phyloP scores from a whole-genome alignment of 1,140 invertebrate species.

The Pachyrhynchus sulphureomaculatus region DNA sequence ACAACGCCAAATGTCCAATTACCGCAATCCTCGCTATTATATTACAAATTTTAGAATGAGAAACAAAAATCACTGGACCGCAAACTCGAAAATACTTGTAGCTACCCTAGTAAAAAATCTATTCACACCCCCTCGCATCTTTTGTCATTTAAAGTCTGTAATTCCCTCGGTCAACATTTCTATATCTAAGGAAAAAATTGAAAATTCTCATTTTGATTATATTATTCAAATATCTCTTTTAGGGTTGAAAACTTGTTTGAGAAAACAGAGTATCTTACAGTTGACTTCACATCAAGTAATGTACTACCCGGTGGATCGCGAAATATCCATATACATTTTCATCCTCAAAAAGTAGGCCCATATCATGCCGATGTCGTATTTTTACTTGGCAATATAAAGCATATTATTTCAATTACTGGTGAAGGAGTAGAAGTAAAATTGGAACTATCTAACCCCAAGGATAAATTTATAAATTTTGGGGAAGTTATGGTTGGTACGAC shows the following conservation, averaged over 20 bases:
- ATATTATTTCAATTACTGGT: slow-evolving; percentile 48
- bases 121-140: too few relatives aligned
- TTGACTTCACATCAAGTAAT: slow-evolving; percentile 37
- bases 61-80: too few relatives aligned
- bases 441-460: slow-evolving; percentile 43
- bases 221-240: too few relatives aligned
- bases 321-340: slow-evolving; percentile 49
- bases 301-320: slow-evolving; percentile 39
- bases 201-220: too few relatives aligned
- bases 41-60: too few relatives aligned
- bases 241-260: slow-evolving; percentile 49
- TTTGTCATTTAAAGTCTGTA: too few relatives aligned
- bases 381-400: slow-evolving; percentile 42
- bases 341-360: slow-evolving; percentile 41
- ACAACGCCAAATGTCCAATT: too few relatives aligned
- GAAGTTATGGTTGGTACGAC: slow-evolving; percentile 41
- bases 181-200: too few relatives aligned
- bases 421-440: slow-evolving; percentile 51
- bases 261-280: slow-evolving; percentile 43
- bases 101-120: too few relatives aligned
- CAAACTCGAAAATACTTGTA: too few relatives aligned
- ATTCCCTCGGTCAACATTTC: too few relatives aligned
- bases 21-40: too few relatives aligned
- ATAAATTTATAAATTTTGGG: slow-evolving; percentile 52
- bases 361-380: slow-evolving; percentile 48